These are phyloP conservation scores for Eidolon helvum DNA, from an alignment of 2,113 vertebrate species.

Conservation along the genomic window DNA sequence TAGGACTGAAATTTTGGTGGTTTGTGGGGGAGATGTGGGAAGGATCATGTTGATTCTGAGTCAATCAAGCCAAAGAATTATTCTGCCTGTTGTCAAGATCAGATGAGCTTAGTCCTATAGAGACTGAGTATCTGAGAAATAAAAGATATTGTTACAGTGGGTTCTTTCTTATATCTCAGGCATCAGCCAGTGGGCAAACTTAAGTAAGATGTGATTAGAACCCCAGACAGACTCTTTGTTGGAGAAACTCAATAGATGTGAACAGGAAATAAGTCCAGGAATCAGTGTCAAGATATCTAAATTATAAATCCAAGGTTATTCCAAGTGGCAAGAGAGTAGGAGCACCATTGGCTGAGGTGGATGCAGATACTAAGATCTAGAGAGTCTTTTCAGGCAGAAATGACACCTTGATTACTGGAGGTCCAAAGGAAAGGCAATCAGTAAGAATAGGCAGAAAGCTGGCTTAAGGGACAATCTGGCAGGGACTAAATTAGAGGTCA, in stretches of 20 bases:
- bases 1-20: background rate
- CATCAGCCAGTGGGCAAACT: background rate
- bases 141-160: background rate
- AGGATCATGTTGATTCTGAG: background rate
- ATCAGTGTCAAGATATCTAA: background rate
- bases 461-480: background rate
- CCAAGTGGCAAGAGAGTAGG: background rate
- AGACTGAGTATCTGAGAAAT: background rate
- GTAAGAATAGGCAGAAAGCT: constrained; percentile 3
- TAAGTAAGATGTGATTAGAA: background rate
- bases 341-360: background rate
- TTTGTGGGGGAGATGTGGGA: background rate
- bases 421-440: background rate
- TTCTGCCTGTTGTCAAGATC: background rate
- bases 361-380: background rate
- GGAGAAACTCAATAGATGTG: background rate
- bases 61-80: background rate
- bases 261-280: background rate
- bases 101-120: background rate
- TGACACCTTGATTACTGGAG: background rate
- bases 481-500: constrained; percentile 14
- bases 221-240: background rate
- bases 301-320: background rate
- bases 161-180: background rate
- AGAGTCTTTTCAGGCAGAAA: background rate